These are phyloP conservation scores for Rhipidura dahli DNA, from an alignment of 2,113 vertebrate species.

Conservation along the genomic window DNA sequence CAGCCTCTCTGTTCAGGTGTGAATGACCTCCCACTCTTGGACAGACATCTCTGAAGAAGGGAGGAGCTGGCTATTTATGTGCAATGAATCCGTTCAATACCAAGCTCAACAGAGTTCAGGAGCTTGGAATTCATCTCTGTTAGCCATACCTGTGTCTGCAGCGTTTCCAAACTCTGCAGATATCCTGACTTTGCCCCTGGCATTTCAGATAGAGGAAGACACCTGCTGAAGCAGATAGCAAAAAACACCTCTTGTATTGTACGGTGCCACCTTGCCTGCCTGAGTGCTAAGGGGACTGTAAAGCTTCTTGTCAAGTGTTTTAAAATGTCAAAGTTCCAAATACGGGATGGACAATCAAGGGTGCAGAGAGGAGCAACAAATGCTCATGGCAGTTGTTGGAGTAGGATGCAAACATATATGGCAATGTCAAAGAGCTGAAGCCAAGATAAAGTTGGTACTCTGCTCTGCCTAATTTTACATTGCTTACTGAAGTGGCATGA, in stretches of 20 bases:
- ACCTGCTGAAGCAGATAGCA: neutral
- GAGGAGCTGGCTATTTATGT: neutral
- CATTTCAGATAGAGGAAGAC: neutral
- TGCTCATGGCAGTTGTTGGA: neutral
- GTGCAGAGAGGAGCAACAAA: neutral
- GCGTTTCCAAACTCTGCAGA: neutral
- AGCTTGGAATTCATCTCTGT: neutral
- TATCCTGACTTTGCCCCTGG: neutral
- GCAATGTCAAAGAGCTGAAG: neutral
- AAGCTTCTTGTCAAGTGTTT: neutral
- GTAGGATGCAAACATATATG: neutral
- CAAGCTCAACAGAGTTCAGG: fast-evolving
- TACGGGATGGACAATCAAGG: neutral
- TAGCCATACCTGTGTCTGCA: neutral
- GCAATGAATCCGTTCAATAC: neutral
- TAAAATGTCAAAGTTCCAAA: neutral
- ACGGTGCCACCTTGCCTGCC: neutral
- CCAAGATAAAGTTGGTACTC: neutral
- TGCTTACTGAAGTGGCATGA: fast-evolving
- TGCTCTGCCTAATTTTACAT: neutral
- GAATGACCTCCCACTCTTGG: neutral
- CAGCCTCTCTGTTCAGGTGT: neutral
- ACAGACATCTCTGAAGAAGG: neutral
- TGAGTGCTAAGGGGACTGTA: neutral
- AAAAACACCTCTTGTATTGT: neutral